These are phyloP conservation scores for Amazona ochrocephala DNA, from an alignment of 2,797 vertebrate species.

Conservation along the genomic window DNA sequence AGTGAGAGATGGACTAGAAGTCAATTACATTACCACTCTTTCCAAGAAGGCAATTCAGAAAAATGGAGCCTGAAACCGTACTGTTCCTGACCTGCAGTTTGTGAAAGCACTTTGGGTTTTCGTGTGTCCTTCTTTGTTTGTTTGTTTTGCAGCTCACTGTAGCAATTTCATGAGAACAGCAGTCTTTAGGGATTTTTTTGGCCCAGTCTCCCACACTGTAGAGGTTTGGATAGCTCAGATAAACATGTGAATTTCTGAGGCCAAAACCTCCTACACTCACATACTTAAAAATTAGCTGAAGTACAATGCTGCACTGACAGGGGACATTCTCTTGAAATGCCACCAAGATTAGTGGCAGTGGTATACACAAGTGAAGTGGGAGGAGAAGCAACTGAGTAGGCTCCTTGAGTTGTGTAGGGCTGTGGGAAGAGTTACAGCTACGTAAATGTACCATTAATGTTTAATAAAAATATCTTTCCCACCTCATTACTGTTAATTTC, in stretches of 20 bases:
- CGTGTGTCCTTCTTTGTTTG: not conserved
- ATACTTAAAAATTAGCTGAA: not conserved
- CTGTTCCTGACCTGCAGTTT: not conserved
- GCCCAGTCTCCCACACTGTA: not conserved
- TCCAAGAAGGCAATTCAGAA: not conserved
- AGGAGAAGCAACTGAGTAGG: not conserved
- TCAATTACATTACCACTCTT: not conserved
- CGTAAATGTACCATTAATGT: not conserved
- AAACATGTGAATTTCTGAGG: not conserved
- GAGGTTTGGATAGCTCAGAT: not conserved
- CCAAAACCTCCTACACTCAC: not conserved
- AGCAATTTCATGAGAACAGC: not conserved
- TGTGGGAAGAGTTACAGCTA: not conserved
- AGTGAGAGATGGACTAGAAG: not conserved
- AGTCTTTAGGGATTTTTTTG: not conserved
- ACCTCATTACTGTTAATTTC: not conserved
- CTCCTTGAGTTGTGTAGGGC: not conserved
- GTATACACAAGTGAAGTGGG: not conserved
- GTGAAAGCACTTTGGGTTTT: not conserved
- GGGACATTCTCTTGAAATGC: not conserved
- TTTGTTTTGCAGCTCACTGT: not conserved
- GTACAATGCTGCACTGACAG: not conserved
- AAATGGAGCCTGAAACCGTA: not conserved
- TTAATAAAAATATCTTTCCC: not conserved
- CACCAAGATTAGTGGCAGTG: not conserved